These are phyloP conservation scores for Psophia crepitans DNA, from an alignment of 2,113 vertebrate genomes.

Conservation along the genomic window DNA sequence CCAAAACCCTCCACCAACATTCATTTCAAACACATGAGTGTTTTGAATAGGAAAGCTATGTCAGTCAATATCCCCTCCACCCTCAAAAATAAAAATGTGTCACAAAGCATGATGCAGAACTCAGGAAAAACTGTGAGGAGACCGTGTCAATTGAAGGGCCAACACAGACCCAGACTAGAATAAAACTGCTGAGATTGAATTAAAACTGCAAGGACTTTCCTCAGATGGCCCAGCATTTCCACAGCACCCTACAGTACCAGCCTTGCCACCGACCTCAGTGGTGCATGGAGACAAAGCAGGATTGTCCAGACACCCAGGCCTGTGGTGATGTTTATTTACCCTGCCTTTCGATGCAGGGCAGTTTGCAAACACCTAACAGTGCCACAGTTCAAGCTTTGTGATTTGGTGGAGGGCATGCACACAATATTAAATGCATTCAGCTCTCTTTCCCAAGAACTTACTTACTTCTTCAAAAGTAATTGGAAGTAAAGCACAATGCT, in stretches of 20 bases:
- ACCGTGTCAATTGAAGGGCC: not conserved
- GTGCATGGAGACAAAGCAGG: not conserved
- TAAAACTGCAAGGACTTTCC: not conserved
- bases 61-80: not conserved
- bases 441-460: slow-evolving; percentile 4
- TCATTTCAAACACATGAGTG: no score
- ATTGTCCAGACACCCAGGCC: not conserved
- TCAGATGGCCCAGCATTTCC: not conserved
- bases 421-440: not conserved
- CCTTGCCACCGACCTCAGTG: not conserved
- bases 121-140: not conserved
- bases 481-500: not conserved
- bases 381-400: not conserved
- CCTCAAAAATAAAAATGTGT: not conserved
- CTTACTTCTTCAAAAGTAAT: not conserved
- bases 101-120: not conserved
- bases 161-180: not conserved
- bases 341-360: not conserved
- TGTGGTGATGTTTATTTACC: not conserved
- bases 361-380: not conserved
- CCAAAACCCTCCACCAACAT: no score
- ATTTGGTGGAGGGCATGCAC: not conserved
- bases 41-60: not conserved
- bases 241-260: not conserved
- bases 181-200: not conserved